phyloP scores from a whole-genome alignment of 2,888 invertebrate species.

The Drosophila vallismaia region DNA sequence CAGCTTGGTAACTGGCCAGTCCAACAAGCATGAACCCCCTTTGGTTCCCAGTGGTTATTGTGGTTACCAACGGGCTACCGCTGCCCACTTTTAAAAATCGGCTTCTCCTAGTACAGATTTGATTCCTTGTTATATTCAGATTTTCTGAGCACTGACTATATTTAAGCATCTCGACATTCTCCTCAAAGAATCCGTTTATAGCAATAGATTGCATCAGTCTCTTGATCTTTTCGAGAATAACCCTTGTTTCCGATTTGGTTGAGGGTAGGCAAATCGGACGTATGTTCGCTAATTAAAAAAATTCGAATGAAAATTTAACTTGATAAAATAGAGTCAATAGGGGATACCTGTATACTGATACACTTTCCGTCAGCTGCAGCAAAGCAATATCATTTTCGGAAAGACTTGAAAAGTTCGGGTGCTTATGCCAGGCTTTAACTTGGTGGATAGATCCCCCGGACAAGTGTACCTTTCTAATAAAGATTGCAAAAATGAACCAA shows the following conservation, averaged over 20 bases:
- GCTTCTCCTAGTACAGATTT: background rate
- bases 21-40: slow-evolving; percentile 2
- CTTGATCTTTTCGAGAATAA: background rate
- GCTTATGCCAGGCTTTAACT: background rate
- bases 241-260: background rate
- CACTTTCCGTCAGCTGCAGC: background rate
- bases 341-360: background rate
- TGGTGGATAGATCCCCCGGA: background rate
- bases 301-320: background rate
- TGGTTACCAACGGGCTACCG: slow-evolving; percentile 14
- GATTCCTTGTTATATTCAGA: background rate
- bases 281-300: background rate
- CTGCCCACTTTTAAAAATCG: background rate
- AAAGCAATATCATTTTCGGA: slow-evolving; percentile 1
- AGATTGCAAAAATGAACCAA: background rate
- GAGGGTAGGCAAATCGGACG: slow-evolving; percentile 3
- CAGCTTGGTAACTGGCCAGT: slow-evolving; percentile 2
- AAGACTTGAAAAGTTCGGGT: background rate
- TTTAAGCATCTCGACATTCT: background rate
- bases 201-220: background rate
- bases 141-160: too few species aligned
- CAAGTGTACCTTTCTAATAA: background rate
- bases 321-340: too few species aligned
- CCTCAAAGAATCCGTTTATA: background rate
- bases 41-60: background rate